phyloP scores from a whole-genome alignment of 2,888 invertebrate genomes.

The Melanchra persicariae region DNA sequence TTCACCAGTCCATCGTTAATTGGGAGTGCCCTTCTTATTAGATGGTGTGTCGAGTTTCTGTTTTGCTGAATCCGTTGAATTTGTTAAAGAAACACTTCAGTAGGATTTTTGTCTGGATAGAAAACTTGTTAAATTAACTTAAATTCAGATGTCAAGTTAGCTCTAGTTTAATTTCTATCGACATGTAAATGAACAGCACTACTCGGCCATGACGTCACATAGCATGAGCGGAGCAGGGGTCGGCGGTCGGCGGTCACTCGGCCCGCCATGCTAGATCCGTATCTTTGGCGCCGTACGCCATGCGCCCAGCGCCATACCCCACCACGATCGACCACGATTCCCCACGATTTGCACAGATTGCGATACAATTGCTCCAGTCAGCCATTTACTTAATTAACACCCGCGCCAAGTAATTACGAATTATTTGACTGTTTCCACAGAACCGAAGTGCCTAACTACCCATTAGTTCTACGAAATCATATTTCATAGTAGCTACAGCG shows the following conservation, averaged over 20 bases:
- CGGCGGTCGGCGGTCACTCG: constrained; percentile 83
- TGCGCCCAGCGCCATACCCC: constrained; percentile 62
- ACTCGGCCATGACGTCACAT: constrained; percentile 72
- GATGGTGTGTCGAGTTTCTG: too few species aligned
- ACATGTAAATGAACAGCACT: constrained; percentile 32
- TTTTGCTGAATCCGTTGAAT: too few species aligned
- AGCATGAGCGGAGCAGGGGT: constrained; percentile 76
- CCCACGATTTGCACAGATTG: constrained; percentile 79
- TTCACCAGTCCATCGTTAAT: too few species aligned
- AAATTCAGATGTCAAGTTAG: too few species aligned
- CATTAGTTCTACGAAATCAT: constrained; percentile 48
- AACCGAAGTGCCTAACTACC: constrained; percentile 35
- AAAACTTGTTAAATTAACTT: background rate
- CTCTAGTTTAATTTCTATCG: constrained; percentile 29
- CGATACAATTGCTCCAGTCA: constrained; percentile 79
- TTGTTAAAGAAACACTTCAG: too few species aligned
- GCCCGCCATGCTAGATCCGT: constrained; percentile 83
- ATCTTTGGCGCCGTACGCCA: constrained; percentile 86
- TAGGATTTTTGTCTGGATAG: background rate
- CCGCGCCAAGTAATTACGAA: constrained; percentile 56
- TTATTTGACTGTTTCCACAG: constrained; percentile 59
- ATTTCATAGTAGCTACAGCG: constrained; percentile 48
- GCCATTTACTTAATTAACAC: constrained; percentile 80
- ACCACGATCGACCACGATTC: constrained; percentile 37
- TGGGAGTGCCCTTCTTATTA: too few species aligned